Percentiles rank a stretch among this genome's conserved stretches.
Evolutionary conservation across 1,140 invertebrate genomes (phyloP).

Genomic region (Platyscapa corneri): DNA sequence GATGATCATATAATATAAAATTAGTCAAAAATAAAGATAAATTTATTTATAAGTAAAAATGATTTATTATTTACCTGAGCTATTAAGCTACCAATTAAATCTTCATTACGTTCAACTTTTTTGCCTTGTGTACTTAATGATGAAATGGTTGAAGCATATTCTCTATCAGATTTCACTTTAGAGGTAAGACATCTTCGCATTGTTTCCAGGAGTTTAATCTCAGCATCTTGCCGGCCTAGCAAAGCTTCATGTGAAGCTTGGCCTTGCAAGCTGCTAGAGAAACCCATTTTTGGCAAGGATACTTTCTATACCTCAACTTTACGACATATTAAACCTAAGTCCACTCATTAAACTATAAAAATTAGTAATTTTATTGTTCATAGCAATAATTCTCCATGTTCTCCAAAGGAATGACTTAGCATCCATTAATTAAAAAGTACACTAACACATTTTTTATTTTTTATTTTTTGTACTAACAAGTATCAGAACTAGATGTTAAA

Average conservation of each 20-base stretch:
- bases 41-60: background rate
- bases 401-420: background rate
- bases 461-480: background rate
- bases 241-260: slow-evolving; percentile 89
- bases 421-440: slow-evolving; percentile 4
- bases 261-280: slow-evolving; percentile 87
- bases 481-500: background rate
- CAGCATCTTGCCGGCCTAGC: slow-evolving; percentile 90
- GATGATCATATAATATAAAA: no score
- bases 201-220: slow-evolving; percentile 90
- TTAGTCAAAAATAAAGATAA: no score
- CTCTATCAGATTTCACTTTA: slow-evolving; percentile 92
- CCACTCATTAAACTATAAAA: background rate
- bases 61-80: slow-evolving; percentile 63
- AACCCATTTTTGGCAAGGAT: slow-evolving; percentile 81
- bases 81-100: slow-evolving; percentile 81
- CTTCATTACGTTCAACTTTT: slow-evolving; percentile 87
- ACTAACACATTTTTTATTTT: background rate
- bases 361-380: slow-evolving; percentile 5
- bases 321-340: slow-evolving; percentile 25
- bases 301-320: slow-evolving; percentile 2
- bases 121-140: slow-evolving; percentile 86
- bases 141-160: slow-evolving; percentile 88
- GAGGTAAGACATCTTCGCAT: slow-evolving; percentile 89
- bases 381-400: slow-evolving; percentile 3